These are phyloP conservation scores for Grapholita molesta DNA, from an alignment of 1,140 invertebrate species.

Conservation along the genomic window DNA sequence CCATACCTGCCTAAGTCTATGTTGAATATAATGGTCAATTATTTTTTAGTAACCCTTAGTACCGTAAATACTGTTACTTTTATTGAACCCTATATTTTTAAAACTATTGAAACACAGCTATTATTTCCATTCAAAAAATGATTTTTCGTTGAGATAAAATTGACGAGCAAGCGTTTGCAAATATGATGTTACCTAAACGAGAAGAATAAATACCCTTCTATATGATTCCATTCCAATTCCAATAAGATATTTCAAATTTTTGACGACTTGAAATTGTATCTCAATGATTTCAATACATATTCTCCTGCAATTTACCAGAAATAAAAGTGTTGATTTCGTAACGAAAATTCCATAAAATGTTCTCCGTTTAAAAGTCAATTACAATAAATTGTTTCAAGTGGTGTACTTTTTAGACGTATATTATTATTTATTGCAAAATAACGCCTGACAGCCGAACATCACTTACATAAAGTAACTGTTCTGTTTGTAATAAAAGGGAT, in stretches of 20 bases:
- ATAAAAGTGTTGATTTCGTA: background rate
- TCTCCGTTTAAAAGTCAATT: background rate
- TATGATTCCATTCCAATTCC: background rate
- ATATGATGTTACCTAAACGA: background rate
- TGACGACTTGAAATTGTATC: background rate
- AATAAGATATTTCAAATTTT: background rate
- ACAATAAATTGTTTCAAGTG: background rate
- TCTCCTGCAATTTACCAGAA: background rate
- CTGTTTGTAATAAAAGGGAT: background rate
- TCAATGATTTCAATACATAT: background rate
- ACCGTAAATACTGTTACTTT: background rate
- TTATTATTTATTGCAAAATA: background rate
- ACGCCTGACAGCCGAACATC: background rate
- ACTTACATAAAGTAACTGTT: background rate
- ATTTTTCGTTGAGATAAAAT: background rate
- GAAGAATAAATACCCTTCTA: background rate
- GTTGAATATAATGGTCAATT: background rate
- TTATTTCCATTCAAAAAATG: background rate
- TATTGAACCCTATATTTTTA: background rate
- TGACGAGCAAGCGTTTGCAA: background rate
- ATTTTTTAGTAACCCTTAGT: background rate
- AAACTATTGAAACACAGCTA: too few species aligned
- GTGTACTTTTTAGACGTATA: background rate
- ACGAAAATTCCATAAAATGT: background rate
- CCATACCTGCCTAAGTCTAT: background rate